phyloP scores from a whole-genome alignment of 2,113 vertebrate species.

The Gallinago paraguaiae region DNA sequence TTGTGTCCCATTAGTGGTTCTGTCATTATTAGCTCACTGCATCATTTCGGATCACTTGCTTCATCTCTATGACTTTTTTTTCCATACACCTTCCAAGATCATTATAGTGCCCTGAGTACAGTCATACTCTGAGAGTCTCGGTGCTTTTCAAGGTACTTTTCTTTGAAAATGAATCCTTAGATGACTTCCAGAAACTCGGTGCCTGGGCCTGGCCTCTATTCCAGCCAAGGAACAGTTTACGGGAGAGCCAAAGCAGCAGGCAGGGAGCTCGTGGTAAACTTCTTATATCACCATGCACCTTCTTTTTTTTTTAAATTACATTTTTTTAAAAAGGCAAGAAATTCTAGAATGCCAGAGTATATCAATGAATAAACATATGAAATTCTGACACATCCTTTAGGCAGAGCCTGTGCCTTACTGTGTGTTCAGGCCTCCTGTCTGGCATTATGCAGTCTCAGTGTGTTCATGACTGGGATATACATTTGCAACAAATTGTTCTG shows the following conservation, averaged over 20 bases:
- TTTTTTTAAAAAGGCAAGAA: too few relatives aligned
- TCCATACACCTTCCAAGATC: background rate
- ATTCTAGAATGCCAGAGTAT: background rate
- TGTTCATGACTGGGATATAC: fast-evolving
- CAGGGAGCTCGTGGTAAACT: background rate
- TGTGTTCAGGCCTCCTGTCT: background rate
- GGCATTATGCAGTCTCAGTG: background rate
- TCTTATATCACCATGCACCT: background rate
- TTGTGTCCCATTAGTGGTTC: background rate
- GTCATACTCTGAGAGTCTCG: background rate
- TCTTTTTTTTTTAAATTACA: background rate
- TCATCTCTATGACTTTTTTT: background rate
- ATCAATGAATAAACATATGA: background rate
- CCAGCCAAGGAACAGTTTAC: background rate
- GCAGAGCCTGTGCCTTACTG: background rate
- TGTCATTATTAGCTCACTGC: background rate
- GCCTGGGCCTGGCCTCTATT: background rate
- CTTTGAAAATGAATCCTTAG: background rate
- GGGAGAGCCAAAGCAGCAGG: background rate
- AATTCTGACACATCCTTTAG: background rate
- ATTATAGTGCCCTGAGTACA: background rate
- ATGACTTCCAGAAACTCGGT: background rate
- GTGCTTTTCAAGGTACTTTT: background rate
- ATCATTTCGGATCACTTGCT: background rate
- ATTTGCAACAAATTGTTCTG: background rate